A percentile compares a stretch with the other conserved stretches of the same genome.
Evolutionary conservation across 2,888 invertebrate genomes (phyloP).

Genomic region (Galeruca laticollis): DNA sequence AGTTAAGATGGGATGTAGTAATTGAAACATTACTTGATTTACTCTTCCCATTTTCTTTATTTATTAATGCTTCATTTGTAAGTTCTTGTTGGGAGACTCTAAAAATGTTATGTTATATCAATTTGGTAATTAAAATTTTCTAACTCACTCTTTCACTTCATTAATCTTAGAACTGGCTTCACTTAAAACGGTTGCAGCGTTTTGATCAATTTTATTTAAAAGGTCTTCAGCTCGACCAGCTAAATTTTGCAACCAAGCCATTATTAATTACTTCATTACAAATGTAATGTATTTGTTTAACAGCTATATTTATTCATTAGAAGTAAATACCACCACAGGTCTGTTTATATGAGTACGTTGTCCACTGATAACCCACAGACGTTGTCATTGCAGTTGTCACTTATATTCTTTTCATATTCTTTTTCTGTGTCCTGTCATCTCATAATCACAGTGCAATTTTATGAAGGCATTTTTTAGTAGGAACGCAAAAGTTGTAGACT

Average conservation of each 20-base stretch:
- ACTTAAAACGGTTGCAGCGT: conserved; percentile 75
- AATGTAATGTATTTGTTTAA: background rate
- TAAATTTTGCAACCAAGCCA: conserved; percentile 80
- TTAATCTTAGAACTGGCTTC: conserved; percentile 48
- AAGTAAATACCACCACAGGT: background rate
- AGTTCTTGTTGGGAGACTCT: conserved; percentile 34
- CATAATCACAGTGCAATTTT: too few species aligned
- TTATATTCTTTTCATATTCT: too few species aligned
- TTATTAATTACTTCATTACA: conserved; percentile 54
- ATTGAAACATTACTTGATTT: conserved; percentile 19
- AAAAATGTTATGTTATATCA: conserved; percentile 17
- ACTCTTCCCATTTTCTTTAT: conserved; percentile 27
- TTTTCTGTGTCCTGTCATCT: too few species aligned
- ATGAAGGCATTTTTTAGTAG: too few species aligned
- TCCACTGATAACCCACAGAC: too few species aligned
- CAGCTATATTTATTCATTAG: background rate
- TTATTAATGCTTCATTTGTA: conserved; percentile 28
- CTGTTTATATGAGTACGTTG: conserved; percentile 22
- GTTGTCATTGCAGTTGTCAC: conserved; percentile 2
- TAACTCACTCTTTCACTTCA: conserved; percentile 38
- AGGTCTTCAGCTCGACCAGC: conserved; percentile 81
- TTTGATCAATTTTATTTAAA: conserved; percentile 80
- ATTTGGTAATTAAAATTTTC: conserved; percentile 4
- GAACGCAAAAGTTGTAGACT: too few species aligned
- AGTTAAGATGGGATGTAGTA: conserved; percentile 24